Percentiles rank a stretch among this genome's conserved stretches.
Evolutionary conservation across 1,140 invertebrate genomes (phyloP).

Genomic region (Atta colombica): DNA sequence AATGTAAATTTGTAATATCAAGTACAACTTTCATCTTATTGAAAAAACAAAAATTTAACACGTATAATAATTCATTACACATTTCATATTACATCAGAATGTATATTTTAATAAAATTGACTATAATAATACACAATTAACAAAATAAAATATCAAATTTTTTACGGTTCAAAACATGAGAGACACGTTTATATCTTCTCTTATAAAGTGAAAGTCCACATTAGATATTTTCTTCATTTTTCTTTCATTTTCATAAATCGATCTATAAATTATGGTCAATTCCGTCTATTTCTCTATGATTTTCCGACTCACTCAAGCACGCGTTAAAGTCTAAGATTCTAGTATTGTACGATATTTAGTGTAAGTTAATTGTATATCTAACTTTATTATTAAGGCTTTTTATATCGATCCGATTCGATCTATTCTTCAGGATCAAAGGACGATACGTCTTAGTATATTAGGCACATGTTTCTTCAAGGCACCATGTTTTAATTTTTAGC

Average conservation of each 20-base stretch:
- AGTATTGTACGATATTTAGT: slow-evolving; percentile 44
- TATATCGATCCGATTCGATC: slow-evolving; percentile 37
- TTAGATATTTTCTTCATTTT: background rate
- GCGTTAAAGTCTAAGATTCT: slow-evolving; percentile 49
- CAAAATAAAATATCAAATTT: slow-evolving; percentile 2
- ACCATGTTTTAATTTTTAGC: slow-evolving; percentile 28
- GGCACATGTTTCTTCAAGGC: slow-evolving; percentile 65
- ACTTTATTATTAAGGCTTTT: slow-evolving; percentile 54
- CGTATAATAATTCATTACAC: background rate
- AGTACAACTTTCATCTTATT: background rate
- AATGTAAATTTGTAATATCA: background rate
- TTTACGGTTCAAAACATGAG: background rate
- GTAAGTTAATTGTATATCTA: slow-evolving; percentile 45
- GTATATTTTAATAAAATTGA: background rate
- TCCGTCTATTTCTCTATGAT: slow-evolving; percentile 36
- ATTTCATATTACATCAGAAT: background rate
- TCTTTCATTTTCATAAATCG: slow-evolving; percentile 4
- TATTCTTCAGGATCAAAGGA: slow-evolving; percentile 39
- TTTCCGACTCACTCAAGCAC: slow-evolving; percentile 54
- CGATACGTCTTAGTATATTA: slow-evolving; percentile 33
- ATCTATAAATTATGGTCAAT: slow-evolving; percentile 11
- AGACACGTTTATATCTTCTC: slow-evolving; percentile 4
- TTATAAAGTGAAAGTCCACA: background rate
- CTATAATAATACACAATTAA: background rate
- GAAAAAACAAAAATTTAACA: background rate